phyloP scores from a whole-genome alignment of 2,113 vertebrate species.

The Merops nubicus region DNA sequence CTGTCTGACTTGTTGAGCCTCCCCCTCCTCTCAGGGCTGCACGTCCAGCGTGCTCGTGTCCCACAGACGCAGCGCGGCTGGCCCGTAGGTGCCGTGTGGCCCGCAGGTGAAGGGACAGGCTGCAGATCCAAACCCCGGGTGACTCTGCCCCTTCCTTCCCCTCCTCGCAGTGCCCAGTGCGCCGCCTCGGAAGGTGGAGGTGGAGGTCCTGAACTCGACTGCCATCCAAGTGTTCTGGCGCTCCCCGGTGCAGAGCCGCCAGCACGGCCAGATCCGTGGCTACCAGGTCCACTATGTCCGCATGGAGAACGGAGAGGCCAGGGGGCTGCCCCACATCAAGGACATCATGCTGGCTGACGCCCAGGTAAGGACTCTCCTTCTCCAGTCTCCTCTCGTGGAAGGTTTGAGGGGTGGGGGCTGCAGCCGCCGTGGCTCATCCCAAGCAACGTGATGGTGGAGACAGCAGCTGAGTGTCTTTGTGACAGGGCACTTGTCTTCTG shows the following conservation, averaged over 20 bases:
- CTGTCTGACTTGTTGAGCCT: fast-evolving
- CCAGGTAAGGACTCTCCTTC: conserved; percentile 80
- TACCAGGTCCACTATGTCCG: conserved; percentile 97
- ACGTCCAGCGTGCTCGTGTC: fast-evolving
- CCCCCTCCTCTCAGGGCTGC: not conserved
- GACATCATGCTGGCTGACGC: conserved; percentile 97
- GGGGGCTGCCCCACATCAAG: conserved; percentile 92
- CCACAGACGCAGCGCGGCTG: not conserved
- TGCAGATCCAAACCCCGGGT: not conserved
- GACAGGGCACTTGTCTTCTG: not conserved
- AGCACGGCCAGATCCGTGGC: conserved; percentile 96
- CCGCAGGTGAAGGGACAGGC: not conserved
- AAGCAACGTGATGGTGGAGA: fast-evolving
- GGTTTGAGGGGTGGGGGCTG: not conserved
- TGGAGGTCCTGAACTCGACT: conserved; percentile 94
- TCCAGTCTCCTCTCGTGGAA: fast-evolving
- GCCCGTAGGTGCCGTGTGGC: not conserved
- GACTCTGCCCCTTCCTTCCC: not conserved
- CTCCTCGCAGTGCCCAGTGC: conserved; percentile 89
- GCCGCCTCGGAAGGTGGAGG: conserved; percentile 93
- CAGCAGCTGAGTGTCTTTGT: fast-evolving
- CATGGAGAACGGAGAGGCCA: conserved; percentile 94
- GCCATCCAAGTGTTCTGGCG: conserved; percentile 96
- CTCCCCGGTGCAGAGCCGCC: conserved; percentile 87
- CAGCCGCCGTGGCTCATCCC: not conserved